Evolutionary conservation across 2,888 invertebrate species (phyloP).

Genomic region (Cordilura impudica): DNA sequence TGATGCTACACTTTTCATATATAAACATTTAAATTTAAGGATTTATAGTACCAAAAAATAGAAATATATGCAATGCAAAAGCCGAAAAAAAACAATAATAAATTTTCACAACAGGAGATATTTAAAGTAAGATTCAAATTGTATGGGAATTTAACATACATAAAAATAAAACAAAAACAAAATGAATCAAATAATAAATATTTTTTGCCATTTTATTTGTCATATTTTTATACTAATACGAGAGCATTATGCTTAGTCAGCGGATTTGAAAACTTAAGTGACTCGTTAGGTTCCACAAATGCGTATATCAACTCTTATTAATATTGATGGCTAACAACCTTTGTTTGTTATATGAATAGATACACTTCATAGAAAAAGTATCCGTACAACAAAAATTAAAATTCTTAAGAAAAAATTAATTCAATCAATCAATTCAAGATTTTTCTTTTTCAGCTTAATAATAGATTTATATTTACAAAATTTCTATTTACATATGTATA

Average conservation of each 20-base stretch:
- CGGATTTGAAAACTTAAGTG: slow-evolving; percentile 8
- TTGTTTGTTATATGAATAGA: too few species aligned
- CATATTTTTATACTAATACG: not conserved
- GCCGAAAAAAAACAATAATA: not conserved
- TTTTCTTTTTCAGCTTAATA: too few species aligned
- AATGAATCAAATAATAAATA: not conserved
- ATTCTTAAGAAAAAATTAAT: too few species aligned
- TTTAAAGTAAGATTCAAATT: not conserved
- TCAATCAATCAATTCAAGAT: too few species aligned
- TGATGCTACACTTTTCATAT: not conserved
- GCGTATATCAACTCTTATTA: slow-evolving; percentile 8
- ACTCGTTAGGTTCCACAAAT: not conserved
- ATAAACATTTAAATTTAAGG: not conserved
- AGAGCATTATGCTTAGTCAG: slow-evolving; percentile 18
- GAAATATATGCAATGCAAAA: not conserved
- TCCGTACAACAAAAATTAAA: too few species aligned
- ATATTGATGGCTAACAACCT: slow-evolving; percentile 40
- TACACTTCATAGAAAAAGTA: too few species aligned
- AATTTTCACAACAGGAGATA: slow-evolving; percentile 9
- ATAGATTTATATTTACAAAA: too few species aligned
- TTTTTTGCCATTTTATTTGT: slow-evolving; percentile 20
- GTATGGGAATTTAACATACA: not conserved
- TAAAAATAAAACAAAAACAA: not conserved
- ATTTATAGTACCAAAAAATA: not conserved
- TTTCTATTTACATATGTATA: too few species aligned